Evolutionary conservation across 2,113 vertebrate species (phyloP), one percentile per base, ranked within the genome.

Genomic region (Irena cyanogastra): DNA sequence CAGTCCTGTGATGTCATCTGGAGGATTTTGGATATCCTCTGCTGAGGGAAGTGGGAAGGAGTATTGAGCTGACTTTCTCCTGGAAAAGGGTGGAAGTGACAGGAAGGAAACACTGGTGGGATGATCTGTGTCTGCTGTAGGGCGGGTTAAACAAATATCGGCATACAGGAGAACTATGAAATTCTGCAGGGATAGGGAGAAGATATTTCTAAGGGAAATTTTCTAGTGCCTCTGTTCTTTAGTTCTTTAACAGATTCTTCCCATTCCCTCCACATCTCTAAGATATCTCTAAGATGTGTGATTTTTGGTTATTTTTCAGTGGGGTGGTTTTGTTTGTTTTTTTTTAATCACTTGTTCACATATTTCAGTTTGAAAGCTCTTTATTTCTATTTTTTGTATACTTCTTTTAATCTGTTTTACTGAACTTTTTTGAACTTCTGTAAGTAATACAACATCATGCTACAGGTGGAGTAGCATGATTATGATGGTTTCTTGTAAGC

Each of bases 401-500:
- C n/a, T n/a, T n/a, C n/a, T n/a, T n/a, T n/a, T n/a, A n/a, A n/a
- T n/a, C n/a, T n/a, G n/a, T n/a, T 87, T 82, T 59, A 19, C 11
- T 71, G 69, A 57, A 59, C 21, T 47, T 57, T 57, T 74, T 78
- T 72, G 14, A 26, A 56, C 22, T 78, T 75, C 14, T 39, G 7
- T 69, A 41, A 49, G 50, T 59, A 83, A 59, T 59, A 20, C 42
- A 89, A 11, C 9, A 16, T n/a, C n/a, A n/a, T n/a, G n/a, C n/a
- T 59, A 42, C 20, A 47, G 39, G 45, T 14, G 6, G 54, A 64
- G 18, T 79, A 50, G 76, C 53, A 53, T 72, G 41, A 35, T 93
- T 93, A 13, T 42, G 13, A 42, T 69, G 35, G 11, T 72, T 91
- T 92, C 70, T 93, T 85, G 57, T 68, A 61, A 89, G 57, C 18